Base-by-base conservation (phyloP, 1,140 invertebrate species). In the Eufriesea mexicana region DNA sequence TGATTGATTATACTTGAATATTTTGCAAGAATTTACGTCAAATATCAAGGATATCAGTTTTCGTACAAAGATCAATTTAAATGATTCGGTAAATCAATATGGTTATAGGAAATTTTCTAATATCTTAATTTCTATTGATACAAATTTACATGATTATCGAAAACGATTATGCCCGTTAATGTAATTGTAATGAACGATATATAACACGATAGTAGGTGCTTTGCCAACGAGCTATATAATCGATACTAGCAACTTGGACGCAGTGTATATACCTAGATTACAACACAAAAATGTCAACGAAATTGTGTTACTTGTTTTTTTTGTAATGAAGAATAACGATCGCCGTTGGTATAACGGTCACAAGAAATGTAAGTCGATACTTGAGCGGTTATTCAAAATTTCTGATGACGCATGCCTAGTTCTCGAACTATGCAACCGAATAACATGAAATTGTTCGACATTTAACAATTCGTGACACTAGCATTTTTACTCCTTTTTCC, bases 191-290 rank as follows among this genome's bases (percentile, higher is more conserved):
- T 66, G 62, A 66, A 18, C 51, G 59, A 73, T n/a, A 35, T 49
- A 25, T 76, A 81, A 59, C 49, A n/a, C 12, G 55, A 42, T 16
- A 45, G 25, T 54, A 68, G 45, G 72, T 81, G 61, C 61, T 75
- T 81, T 57, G 61, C 61, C 62, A 49, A 18, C 42, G n/a, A 67
- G 20, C 42, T 35, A 28, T 76, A 54, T 20, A 82, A 82, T 82
- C 79, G 73, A 82, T 82, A 82, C 62, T 12, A 35, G 18, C 51
- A 12, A 6, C 57, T 45, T 9, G 23, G 12, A 5, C 51, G 28
- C 49, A 9, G n/a, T 20, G n/a, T 54, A 12, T 72, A 10, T 5
- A 47, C 57, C 28, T 23, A 55, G 2, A 70, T 8, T 2, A 28
- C 5, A 9, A n/a, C 14, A 61, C 51, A 80, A 28, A 54, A 55